Evolutionary conservation across 2,797 vertebrate species (phyloP).

Genomic region (Otolemur crassicaudatus): DNA sequence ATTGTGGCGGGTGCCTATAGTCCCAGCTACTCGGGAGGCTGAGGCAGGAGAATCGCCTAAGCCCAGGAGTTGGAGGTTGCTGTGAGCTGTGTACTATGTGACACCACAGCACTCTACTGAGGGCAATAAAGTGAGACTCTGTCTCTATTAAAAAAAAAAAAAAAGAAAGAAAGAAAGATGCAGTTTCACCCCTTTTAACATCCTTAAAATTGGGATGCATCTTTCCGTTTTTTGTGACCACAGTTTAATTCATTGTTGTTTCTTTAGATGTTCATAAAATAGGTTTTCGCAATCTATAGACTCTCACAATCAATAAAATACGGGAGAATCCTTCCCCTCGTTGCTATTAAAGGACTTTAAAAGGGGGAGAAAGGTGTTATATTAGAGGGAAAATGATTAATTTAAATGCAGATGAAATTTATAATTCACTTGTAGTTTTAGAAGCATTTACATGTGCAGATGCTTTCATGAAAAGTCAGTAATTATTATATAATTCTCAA

Average conservation of each 20-base stretch:
- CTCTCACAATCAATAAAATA: not conserved
- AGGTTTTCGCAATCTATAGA: not conserved
- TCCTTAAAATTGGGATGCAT: not conserved
- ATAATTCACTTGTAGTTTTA: not conserved
- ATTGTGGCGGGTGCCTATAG: too few species aligned
- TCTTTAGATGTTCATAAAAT: not conserved
- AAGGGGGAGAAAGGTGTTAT: not conserved
- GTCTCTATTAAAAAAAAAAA: too few species aligned
- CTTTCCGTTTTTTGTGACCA: not conserved
- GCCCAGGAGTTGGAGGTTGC: too few species aligned
- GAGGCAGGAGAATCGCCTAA: too few species aligned
- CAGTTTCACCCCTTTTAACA: not conserved
- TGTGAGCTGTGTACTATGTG: too few species aligned
- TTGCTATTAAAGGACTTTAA: not conserved
- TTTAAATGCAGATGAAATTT: not conserved
- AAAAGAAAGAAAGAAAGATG: not conserved
- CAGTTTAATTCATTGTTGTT: not conserved
- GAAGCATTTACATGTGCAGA: not conserved
- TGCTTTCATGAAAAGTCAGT: not conserved
- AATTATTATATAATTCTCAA: not conserved
- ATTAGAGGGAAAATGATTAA: not conserved
- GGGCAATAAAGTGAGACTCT: too few species aligned
- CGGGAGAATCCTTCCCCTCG: not conserved
- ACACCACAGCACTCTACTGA: too few species aligned
- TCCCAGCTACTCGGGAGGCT: too few species aligned